Percentiles rank a stretch among this genome's conserved stretches.
Conservation (phyloP, 2,113 vertebrate genomes). For the Dicrurus megarhynchus region DNA sequence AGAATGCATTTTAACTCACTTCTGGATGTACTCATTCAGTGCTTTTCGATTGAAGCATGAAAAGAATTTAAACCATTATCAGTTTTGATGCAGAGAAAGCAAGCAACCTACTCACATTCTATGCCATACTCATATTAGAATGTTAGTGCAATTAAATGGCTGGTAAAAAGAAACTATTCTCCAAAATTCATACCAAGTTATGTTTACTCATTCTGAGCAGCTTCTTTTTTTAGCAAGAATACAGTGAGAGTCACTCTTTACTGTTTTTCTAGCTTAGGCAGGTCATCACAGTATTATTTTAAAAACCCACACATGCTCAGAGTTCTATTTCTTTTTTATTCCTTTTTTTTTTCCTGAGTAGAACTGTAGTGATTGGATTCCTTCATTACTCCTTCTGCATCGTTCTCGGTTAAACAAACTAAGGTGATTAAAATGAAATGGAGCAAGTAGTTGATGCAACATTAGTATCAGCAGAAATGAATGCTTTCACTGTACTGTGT, state of each 20-base stretch:
- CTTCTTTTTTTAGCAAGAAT: background rate
- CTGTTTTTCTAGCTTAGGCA: background rate
- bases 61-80: background rate
- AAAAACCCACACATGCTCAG: background rate
- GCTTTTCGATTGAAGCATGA: background rate
- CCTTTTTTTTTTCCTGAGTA: background rate
- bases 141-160: background rate
- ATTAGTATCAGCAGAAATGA: slow-evolving; percentile 1
- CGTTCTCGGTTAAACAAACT: background rate
- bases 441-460: slow-evolving; percentile 42
- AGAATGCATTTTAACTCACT: background rate
- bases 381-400: slow-evolving; percentile 15
- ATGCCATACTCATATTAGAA: background rate
- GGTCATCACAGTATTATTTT: background rate
- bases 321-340: slow-evolving; percentile 1
- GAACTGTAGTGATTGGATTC: background rate
- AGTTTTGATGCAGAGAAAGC: background rate
- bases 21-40: background rate
- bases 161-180: background rate
- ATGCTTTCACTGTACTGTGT: background rate
- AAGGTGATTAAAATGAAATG: slow-evolving; percentile 54
- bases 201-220: background rate
- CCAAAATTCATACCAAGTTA: background rate
- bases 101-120: background rate
- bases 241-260: background rate